A percentile compares a stretch with the other conserved stretches of the same genome.
phyloP scores from a whole-genome alignment of 2,888 invertebrate genomes.

The Cephus nigrinus region DNA sequence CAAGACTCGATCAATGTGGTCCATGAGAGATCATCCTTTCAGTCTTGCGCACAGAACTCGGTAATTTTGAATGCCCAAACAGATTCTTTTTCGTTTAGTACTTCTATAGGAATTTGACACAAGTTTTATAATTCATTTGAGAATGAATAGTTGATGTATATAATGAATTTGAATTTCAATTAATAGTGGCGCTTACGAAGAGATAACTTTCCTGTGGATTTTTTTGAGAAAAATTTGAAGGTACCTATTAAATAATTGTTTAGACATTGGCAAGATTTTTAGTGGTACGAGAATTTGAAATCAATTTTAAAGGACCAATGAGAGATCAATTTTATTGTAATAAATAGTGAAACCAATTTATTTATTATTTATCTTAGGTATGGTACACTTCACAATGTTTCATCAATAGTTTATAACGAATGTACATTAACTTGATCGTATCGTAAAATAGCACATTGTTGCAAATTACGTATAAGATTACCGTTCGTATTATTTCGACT shows the following conservation, averaged over 20 bases:
- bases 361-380: constrained; percentile 38
- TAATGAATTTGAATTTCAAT: background rate
- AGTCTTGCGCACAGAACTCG: constrained; percentile 38
- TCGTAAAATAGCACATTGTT: constrained; percentile 4
- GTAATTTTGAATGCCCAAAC: background rate
- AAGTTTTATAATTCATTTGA: background rate
- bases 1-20: constrained; percentile 57
- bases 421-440: constrained; percentile 21
- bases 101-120: background rate
- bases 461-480: background rate
- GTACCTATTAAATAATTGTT: background rate
- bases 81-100: background rate
- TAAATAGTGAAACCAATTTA: constrained; percentile 50
- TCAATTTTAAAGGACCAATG: background rate
- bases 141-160: too few species aligned
- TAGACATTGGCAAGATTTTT: background rate
- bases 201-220: background rate
- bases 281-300: background rate
- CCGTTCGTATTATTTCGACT: background rate
- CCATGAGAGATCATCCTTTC: constrained; percentile 35
- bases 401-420: constrained; percentile 28
- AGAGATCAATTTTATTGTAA: constrained; percentile 28
- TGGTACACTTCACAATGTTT: constrained; percentile 30
- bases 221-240: background rate
- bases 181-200: background rate